Percentiles rank a stretch among this genome's conserved stretches.
phyloP scores from a whole-genome alignment of 2,797 vertebrate genomes.

The Odontamblyopus rebecca region DNA sequence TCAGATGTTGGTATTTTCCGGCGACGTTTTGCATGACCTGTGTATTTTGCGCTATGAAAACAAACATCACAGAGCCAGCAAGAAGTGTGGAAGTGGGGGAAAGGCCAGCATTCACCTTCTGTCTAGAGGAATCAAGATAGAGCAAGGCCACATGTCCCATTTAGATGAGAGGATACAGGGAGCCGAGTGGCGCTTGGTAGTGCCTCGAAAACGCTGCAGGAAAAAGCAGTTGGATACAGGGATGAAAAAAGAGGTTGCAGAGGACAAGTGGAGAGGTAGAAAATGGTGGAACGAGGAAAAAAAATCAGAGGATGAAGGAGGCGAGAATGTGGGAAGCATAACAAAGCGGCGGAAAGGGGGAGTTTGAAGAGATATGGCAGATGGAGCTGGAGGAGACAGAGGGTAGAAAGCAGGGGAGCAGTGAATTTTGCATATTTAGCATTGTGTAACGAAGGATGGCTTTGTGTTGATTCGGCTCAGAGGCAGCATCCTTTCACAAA shows the following conservation, averaged over 20 bases:
- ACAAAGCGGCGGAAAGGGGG: constrained; percentile 55
- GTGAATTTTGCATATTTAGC: constrained; percentile 65
- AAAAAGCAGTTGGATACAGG: constrained; percentile 34
- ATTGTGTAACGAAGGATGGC: constrained; percentile 55
- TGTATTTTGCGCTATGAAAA: constrained; percentile 56
- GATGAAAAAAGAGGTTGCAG: constrained; percentile 43
- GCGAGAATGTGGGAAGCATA: constrained; percentile 54
- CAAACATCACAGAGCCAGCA: constrained; percentile 46
- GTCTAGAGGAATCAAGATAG: constrained; percentile 63
- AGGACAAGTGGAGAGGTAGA: constrained; percentile 50
- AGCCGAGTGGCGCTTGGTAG: constrained; percentile 63
- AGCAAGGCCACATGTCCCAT: constrained; percentile 63
- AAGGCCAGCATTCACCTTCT: constrained; percentile 60
- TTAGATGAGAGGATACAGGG: constrained; percentile 69
- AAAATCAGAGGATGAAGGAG: constrained; percentile 43
- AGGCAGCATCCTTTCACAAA: constrained; percentile 46
- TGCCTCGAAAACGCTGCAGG: constrained; percentile 49
- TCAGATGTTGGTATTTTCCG: constrained; percentile 33
- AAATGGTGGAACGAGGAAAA: constrained; percentile 23
- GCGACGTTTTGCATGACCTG: constrained; percentile 39
- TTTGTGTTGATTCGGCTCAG: constrained; percentile 52
- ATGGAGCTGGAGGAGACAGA: constrained; percentile 60
- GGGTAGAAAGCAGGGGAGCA: constrained; percentile 49
- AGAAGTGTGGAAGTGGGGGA: constrained; percentile 49
- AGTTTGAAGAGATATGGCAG: constrained; percentile 57